Percentiles rank a stretch among this genome's conserved stretches.
These are phyloP conservation scores for Neoarius graeffei DNA, from an alignment of 2,113 vertebrate species.

Conservation along the genomic window DNA sequence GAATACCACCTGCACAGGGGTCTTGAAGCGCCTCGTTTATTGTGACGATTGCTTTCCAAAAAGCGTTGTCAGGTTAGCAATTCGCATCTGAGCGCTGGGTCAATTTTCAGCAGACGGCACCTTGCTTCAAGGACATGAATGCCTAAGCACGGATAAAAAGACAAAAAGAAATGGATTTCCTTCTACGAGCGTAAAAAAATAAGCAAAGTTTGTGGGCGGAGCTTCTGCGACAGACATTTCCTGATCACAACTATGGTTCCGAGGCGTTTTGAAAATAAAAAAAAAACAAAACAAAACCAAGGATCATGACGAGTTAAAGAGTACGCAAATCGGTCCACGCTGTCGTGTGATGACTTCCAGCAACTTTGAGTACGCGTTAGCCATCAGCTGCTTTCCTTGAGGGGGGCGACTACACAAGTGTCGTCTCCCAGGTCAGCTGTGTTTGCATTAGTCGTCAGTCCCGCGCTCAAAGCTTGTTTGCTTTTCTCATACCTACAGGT, in stretches of 20 bases:
- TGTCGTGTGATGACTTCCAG: neutral
- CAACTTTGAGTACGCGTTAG: neutral
- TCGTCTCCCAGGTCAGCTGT: constrained; percentile 26
- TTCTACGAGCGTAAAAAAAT: neutral
- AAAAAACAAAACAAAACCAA: neutral
- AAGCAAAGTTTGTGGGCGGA: too few relatives aligned
- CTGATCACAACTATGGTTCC: too few relatives aligned
- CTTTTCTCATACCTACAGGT: constrained; percentile 13
- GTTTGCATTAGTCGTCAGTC: constrained; percentile 22
- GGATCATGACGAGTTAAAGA: neutral
- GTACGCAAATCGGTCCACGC: neutral
- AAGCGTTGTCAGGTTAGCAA: neutral
- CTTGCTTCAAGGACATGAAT: neutral
- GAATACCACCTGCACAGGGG: neutral
- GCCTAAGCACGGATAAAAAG: neutral
- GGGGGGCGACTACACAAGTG: too few relatives aligned
- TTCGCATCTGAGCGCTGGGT: constrained; percentile 1
- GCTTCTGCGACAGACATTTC: too few relatives aligned
- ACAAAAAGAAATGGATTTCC: neutral
- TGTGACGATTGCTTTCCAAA: neutral
- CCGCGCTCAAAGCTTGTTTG: constrained; percentile 9
- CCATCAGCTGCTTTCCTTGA: neutral
- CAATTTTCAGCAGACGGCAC: constrained; percentile 11
- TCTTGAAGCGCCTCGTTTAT: neutral
- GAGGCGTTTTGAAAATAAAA: neutral